Conservation (phyloP, 2,113 vertebrate genomes). For the Mormyrus lacerda region DNA sequence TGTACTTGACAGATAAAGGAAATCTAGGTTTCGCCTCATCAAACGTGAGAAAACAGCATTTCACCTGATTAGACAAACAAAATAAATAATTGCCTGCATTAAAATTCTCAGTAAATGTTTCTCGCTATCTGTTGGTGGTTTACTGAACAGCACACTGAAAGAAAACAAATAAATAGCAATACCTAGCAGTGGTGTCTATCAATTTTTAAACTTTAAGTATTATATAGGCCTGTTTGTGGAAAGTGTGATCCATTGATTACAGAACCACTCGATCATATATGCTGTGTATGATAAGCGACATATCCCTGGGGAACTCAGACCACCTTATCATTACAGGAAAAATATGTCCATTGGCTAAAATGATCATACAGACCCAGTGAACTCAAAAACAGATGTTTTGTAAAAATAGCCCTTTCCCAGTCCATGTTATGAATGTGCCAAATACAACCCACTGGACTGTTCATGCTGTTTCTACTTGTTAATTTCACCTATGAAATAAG, state of each 20-base stretch:
- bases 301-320: too few relatives aligned
- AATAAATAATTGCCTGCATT: slow-evolving; percentile 41
- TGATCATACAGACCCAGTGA: too few relatives aligned
- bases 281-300: background rate
- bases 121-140: background rate
- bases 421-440: too few relatives aligned
- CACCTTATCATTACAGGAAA: too few relatives aligned
- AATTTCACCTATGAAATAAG: too few relatives aligned
- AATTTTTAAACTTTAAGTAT: background rate
- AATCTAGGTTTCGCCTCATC: slow-evolving; percentile 22
- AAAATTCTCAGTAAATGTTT: slow-evolving; percentile 32
- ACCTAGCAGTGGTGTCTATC: background rate
- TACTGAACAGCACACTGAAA: background rate
- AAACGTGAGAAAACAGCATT: slow-evolving; percentile 8
- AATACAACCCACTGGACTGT: too few relatives aligned
- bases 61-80: slow-evolving; percentile 27
- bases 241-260: background rate
- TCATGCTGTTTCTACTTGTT: too few relatives aligned
- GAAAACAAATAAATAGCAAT: background rate
- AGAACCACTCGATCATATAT: background rate
- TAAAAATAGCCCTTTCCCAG: too few relatives aligned
- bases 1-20: slow-evolving; percentile 56
- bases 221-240: background rate
- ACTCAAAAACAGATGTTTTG: too few relatives aligned
- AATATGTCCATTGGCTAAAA: too few relatives aligned